phyloP scores from a whole-genome alignment of 2,113 vertebrate genomes.

The Ciconia stormi region DNA sequence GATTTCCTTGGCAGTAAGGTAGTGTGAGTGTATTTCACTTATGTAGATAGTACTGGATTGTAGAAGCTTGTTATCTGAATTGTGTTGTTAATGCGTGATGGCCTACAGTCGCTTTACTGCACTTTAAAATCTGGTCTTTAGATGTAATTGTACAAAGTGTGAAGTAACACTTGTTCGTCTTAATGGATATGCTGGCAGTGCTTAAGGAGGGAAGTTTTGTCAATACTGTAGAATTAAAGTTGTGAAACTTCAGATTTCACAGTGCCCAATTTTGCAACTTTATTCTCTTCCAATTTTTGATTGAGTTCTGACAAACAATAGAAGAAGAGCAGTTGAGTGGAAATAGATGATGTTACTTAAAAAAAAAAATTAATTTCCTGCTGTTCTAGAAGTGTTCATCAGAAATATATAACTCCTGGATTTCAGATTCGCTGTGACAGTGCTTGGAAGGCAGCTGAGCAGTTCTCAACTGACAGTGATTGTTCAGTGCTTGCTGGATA shows the following conservation, averaged over 20 bases:
- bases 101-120: not conserved
- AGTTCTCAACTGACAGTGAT: not conserved
- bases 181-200: not conserved
- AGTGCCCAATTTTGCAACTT: not conserved
- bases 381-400: not conserved
- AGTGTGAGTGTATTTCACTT: not conserved
- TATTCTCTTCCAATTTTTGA: not conserved
- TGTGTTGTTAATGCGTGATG: not conserved
- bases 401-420: not conserved
- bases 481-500: not conserved
- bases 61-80: not conserved
- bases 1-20: not conserved
- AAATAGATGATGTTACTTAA: not conserved
- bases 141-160: not conserved
- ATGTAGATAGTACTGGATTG: not conserved
- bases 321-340: not conserved
- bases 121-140: not conserved
- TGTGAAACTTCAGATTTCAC: not conserved
- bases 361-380: not conserved
- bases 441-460: not conserved
- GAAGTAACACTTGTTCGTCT: not conserved
- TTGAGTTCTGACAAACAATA: not conserved
- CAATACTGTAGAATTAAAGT: not conserved
- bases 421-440: not conserved
- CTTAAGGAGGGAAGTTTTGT: not conserved